Conservation (phyloP, 2,888 invertebrate genomes). For the Seira sanloemensis region DNA sequence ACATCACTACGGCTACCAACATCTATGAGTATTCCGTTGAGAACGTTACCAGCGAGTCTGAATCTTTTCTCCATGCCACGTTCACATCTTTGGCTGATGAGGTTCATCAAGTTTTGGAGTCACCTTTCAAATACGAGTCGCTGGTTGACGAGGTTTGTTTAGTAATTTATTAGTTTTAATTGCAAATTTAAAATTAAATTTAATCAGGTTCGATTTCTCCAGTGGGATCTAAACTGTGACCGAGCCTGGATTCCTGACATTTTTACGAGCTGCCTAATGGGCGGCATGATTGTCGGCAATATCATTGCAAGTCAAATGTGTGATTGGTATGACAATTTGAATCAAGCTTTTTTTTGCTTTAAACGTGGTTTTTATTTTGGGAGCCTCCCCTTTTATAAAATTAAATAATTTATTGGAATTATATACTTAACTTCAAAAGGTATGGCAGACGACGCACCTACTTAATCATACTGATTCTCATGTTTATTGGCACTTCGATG, state of each 20-base stretch:
- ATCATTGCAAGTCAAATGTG: constrained; percentile 54
- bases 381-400: too few species aligned
- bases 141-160: constrained; percentile 51
- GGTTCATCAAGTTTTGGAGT: not conserved
- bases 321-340: constrained; percentile 63
- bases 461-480: not conserved
- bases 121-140: constrained; percentile 35
- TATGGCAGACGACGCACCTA: constrained; percentile 60
- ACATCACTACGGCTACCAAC: too few species aligned
- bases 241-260: constrained; percentile 67
- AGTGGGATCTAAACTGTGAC: constrained; percentile 65
- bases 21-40: not conserved
- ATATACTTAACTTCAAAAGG: constrained; percentile 32
- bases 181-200: not conserved
- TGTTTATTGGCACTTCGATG: constrained; percentile 36
- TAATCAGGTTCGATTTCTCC: not conserved
- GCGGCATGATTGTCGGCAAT: constrained; percentile 66
- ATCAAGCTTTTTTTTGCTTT: not conserved
- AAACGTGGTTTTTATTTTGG: too few species aligned
- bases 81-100: not conserved
- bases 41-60: not conserved
- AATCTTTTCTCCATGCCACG: not conserved
- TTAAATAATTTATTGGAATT: not conserved
- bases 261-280: constrained; percentile 68
- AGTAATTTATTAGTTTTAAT: not conserved